These are phyloP conservation scores for Telmatochromis bifrenatus DNA, from an alignment of 2,113 vertebrate species.

Conservation along the genomic window DNA sequence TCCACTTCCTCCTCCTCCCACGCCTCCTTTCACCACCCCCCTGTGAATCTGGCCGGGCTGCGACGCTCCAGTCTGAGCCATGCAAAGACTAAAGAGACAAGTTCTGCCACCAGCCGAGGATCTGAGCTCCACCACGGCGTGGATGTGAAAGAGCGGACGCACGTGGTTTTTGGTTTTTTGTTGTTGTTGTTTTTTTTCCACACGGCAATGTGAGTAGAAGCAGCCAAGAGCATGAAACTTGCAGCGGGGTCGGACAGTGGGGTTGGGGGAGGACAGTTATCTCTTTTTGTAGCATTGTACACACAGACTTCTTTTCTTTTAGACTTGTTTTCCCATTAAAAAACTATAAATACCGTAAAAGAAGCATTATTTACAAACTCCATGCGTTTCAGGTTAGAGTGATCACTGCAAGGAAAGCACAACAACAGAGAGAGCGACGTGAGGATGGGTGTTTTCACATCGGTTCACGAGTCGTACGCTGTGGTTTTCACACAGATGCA, in stretches of 20 bases:
- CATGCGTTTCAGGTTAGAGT: slow-evolving; percentile 93
- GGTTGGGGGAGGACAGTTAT: slow-evolving; percentile 42
- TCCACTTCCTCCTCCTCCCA: slow-evolving; percentile 6
- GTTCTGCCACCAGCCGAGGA: slow-evolving; percentile 45
- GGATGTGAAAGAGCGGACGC: slow-evolving; percentile 43
- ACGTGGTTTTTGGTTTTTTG: fast-evolving
- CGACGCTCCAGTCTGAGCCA: slow-evolving; percentile 77
- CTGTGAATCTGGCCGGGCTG: slow-evolving; percentile 71
- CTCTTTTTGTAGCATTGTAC: slow-evolving; percentile 55
- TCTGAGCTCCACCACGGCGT: slow-evolving; percentile 47
- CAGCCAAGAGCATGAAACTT: slow-evolving; percentile 79
- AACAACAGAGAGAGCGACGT: slow-evolving; percentile 43
- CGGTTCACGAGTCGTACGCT: not conserved
- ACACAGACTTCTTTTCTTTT: slow-evolving; percentile 61
- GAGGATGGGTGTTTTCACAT: not conserved
- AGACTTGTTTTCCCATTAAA: slow-evolving; percentile 66
- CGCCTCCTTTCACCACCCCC: not conserved
- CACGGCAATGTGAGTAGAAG: slow-evolving; percentile 72
- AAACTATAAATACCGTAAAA: slow-evolving; percentile 94
- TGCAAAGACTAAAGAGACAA: slow-evolving; percentile 68
- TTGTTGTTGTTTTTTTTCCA: not conserved
- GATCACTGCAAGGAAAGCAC: slow-evolving; percentile 90
- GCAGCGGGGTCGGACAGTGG: not conserved
- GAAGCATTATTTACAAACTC: slow-evolving; percentile 95
- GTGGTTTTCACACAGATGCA: not conserved